These are phyloP conservation scores for Atherinosoma microstoma DNA, from an alignment of 2,797 vertebrate genomes.

Conservation along the genomic window DNA sequence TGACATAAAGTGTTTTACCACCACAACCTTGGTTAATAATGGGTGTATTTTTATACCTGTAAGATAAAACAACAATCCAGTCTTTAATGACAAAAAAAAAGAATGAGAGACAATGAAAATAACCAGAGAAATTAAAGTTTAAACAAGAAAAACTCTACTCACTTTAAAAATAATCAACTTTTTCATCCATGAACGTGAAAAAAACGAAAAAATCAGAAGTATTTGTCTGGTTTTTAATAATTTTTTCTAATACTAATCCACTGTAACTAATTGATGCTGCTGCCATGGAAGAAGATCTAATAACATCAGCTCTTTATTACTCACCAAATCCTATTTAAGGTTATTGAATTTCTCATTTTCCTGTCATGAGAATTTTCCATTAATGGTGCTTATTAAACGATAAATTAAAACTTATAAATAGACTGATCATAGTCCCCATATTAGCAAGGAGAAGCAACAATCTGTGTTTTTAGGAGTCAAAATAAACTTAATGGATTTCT, in stretches of 20 bases:
- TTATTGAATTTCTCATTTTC: neutral
- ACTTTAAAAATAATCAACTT: neutral
- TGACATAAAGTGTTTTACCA: too few species aligned
- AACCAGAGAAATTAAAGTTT: too few species aligned
- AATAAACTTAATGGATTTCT: neutral
- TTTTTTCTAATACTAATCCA: neutral
- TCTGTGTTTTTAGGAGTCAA: neutral
- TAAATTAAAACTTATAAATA: neutral
- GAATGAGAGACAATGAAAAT: too few species aligned
- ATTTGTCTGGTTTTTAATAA: neutral
- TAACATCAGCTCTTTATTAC: neutral
- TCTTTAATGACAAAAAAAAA: too few species aligned
- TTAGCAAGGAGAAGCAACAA: neutral
- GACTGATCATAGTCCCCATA: neutral
- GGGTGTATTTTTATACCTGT: too few species aligned
- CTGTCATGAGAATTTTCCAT: neutral
- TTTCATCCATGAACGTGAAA: neutral
- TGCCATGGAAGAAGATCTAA: slow-evolving; percentile 7
- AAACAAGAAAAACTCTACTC: too few species aligned
- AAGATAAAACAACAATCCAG: too few species aligned
- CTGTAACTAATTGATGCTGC: neutral
- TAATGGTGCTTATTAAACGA: neutral
- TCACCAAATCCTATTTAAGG: neutral
- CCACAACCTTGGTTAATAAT: too few species aligned
- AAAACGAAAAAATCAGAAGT: neutral